Evolutionary conservation across 37 sponge, comb jelly and placozoan species (phyloP), one percentile per base, ranked within the genome.

Genomic region (Ianthella basta): DNA sequence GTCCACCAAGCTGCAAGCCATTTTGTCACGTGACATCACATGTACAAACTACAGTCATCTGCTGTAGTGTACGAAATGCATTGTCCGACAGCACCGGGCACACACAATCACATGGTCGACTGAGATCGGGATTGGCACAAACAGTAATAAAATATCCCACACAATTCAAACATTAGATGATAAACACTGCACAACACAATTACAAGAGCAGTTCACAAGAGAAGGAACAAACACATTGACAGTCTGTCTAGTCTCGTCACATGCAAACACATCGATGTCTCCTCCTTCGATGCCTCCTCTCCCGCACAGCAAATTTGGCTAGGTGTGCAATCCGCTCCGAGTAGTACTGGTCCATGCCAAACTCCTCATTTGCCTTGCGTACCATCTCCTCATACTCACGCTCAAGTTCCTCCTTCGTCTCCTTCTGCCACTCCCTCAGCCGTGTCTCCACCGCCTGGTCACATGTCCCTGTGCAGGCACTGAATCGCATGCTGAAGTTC

Each of bases 321-420:
- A 75, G 40, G 5, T 75, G 78, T 41, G 37, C 53, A 30, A 75
- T 50, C 40, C 78, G 37, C 25, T 75, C 78, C 2, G 0, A 0
- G 10, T 75, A 75, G 40, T 75, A 75, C n/a, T 36, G 1, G n/a
- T 75, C 78, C 78, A 75, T 75, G 23, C 78, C 78, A 75, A 41
- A 75, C 37, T 75, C 78, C 25, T 75, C 78, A 10, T 75, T 75
- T 83, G 93, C 93, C 10, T 85, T n/a, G 32, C 37, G 67, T 38
- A 89, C 79, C 41, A 23, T 85, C 24, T 82, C 60, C 41, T 93
- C 86, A 69, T 93, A 93, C 30, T 90, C 83, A 54, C 30, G 29
- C n/a, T 93, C 94, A 0, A 82, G 55, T 25, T 80, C 50, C 27
- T 65, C 37, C 30, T 83, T 82, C 19, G 70, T 57, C 39, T 82